Evolutionary conservation across 1,140 invertebrate species (phyloP), one percentile per base, ranked within the genome.

Genomic region (Arion vulgaris): DNA sequence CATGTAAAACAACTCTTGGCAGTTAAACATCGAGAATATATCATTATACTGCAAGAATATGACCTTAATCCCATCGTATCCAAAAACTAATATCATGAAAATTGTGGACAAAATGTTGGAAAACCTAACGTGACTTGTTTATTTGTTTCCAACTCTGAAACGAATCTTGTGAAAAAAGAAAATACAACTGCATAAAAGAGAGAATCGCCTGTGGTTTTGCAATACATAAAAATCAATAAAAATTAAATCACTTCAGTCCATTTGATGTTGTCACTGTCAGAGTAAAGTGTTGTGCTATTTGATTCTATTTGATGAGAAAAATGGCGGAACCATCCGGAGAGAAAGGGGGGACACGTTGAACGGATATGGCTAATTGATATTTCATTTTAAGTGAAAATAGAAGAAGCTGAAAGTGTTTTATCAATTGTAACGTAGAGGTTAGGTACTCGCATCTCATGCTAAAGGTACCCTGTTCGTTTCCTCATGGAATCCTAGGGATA

Each of bases 221-320:
- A 51, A 75, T 75, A 75, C 51, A 75, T 51, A 28, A 45, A 75
- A 75, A 75, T 75, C 73, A 49, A 75, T 75, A n/a, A 19, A 75
- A 75, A 75, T 51, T 45, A 75, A 75, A 75, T 75, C 73, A 49
- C 73, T 75, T 51, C 73, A 75, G 73, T 51, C 45, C 73, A 75
- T 75, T 75, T 75, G 73, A 75, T 75, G 32, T 75, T 75, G 41
- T 75, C 73, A 75, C 7, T 75, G 73, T 26, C 41, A 45, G 53
- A 45, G 23, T 45, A 45, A 45, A 34, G n/a, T 11, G 73, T 34
- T 51, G 45, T 34, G 73, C 73, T 51, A 15, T 75, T 75, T 51
- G 23, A 75, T 75, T 75, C 32, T 32, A 28, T 66, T 7, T 32
- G 62, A 66, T 32, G n/a, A 66, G 62, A 66, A 66, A 32, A 66